Percentiles rank a stretch among this genome's conserved stretches.
phyloP scores from a whole-genome alignment of 2,888 invertebrate species.

The Cremastinae sp. region DNA sequence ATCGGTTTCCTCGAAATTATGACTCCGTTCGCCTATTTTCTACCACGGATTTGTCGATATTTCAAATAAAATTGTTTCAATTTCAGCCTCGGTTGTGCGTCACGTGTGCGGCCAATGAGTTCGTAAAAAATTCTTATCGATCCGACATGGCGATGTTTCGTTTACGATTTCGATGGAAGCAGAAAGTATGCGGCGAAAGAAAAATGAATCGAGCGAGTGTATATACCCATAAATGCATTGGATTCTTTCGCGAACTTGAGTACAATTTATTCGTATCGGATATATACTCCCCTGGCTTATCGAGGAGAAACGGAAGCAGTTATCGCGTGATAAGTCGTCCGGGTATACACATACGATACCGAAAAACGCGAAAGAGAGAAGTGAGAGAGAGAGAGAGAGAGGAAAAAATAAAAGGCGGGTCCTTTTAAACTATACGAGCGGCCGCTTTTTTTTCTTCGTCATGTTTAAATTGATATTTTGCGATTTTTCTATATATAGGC shows the following conservation, averaged over 20 bases:
- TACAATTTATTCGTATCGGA: constrained; percentile 62
- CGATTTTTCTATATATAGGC: too few species aligned
- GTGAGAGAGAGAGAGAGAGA: not conserved
- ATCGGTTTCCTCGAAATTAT: too few species aligned
- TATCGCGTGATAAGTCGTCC: constrained; percentile 70
- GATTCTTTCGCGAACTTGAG: constrained; percentile 55
- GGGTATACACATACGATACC: constrained; percentile 65
- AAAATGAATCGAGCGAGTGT: too few species aligned
- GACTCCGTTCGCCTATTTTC: too few species aligned
- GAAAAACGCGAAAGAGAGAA: constrained; percentile 55
- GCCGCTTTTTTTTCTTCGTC: too few species aligned
- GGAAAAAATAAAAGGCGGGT: constrained; percentile 64
- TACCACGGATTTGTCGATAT: too few species aligned
- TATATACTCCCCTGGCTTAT: constrained; percentile 52
- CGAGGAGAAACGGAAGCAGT: constrained; percentile 71
- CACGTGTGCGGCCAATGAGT: too few species aligned
- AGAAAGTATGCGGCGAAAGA: constrained; percentile 3
- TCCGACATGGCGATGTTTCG: too few species aligned
- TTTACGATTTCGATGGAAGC: constrained; percentile 3
- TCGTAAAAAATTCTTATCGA: too few species aligned
- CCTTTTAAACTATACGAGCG: constrained; percentile 57
- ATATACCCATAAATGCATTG: constrained; percentile 1
- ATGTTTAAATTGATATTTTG: too few species aligned
- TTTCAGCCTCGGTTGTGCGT: too few species aligned
- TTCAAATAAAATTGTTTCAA: too few species aligned